phyloP scores from a whole-genome alignment of 2,113 vertebrate species.

The Poeciliopsis retropinna region DNA sequence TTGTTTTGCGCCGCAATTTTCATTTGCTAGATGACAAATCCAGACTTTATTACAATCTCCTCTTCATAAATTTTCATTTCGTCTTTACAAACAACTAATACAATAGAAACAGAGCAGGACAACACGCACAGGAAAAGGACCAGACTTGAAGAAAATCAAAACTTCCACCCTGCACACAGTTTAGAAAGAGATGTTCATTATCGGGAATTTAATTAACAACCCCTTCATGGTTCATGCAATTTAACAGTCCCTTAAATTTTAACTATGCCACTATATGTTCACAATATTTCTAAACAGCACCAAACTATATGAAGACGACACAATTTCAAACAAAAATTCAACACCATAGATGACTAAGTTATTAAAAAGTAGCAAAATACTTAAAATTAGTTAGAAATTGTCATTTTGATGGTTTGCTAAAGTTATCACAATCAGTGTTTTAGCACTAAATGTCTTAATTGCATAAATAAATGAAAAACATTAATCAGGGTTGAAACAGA shows the following conservation, averaged over 20 bases:
- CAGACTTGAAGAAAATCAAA: not conserved
- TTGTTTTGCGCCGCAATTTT: constrained; percentile 23
- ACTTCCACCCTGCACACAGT: not conserved
- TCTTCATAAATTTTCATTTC: constrained; percentile 43
- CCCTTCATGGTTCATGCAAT: not conserved
- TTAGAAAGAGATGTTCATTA: not conserved
- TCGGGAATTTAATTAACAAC: not conserved
- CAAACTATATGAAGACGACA: too few species aligned
- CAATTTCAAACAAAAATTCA: not conserved
- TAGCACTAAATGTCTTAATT: too few species aligned
- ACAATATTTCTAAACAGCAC: not conserved
- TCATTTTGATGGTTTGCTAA: too few species aligned
- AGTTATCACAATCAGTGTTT: not conserved
- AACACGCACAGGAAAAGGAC: not conserved
- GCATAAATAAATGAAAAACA: too few species aligned
- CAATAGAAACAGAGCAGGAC: constrained; percentile 4
- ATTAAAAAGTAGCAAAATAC: not conserved
- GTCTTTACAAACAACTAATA: constrained; percentile 25
- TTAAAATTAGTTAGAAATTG: not conserved
- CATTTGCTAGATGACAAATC: constrained; percentile 19
- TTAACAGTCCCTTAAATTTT: not conserved
- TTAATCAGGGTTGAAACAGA: too few species aligned
- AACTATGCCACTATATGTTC: not conserved
- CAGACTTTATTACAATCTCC: constrained; percentile 44
- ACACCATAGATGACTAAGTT: not conserved